Evolutionary conservation across 2,113 vertebrate species (phyloP).

Genomic region (Sylvietta virens): DNA sequence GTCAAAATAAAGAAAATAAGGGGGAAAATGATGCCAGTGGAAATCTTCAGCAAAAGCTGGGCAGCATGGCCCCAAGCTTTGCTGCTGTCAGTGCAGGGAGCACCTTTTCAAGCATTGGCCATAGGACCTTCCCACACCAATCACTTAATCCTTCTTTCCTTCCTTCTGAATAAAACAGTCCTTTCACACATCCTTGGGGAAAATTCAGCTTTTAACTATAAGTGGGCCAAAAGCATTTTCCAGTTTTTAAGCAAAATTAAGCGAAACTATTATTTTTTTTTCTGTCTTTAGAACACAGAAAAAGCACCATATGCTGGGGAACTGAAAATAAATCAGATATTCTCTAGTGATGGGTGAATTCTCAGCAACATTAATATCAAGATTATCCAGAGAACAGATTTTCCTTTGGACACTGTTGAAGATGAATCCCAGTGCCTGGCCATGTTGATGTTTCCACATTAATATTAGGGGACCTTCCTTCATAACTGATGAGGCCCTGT

Average conservation of each 20-base stretch:
- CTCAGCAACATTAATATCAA: not conserved
- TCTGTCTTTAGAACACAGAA: not conserved
- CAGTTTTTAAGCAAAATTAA: not conserved
- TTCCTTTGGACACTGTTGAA: not conserved
- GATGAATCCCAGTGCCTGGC: not conserved
- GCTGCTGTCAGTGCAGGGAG: not conserved
- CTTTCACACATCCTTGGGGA: not conserved
- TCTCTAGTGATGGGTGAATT: not conserved
- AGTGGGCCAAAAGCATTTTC: not conserved
- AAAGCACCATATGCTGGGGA: not conserved
- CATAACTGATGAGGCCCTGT: not conserved
- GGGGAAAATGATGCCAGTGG: not conserved
- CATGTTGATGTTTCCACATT: not conserved
- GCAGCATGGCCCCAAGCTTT: not conserved
- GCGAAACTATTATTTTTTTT: not conserved
- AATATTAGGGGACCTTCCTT: not conserved
- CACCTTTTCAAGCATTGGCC: not conserved
- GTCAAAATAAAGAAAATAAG: not conserved
- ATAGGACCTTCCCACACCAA: not conserved
- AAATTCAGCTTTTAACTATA: not conserved
- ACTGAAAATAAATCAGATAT: slow-evolving; percentile 30
- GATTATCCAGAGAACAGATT: not conserved
- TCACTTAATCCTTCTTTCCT: not conserved
- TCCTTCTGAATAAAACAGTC: not conserved
- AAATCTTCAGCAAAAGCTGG: not conserved